Conservation (phyloP, 2,797 vertebrate species). For the Poeciliopsis paucimaculata region DNA sequence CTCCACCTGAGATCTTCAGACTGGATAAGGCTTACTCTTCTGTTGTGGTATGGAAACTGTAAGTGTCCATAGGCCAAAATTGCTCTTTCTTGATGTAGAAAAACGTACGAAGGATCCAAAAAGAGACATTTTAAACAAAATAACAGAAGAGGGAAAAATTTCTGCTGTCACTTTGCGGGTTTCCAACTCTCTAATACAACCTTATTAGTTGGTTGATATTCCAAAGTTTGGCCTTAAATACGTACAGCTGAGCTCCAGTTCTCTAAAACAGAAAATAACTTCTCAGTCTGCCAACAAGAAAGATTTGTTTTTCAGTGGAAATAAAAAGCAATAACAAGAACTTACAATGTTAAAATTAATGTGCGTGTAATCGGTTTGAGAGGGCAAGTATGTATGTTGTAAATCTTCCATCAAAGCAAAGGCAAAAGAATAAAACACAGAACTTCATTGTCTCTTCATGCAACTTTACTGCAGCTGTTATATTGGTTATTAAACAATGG, state of each 20-base stretch:
- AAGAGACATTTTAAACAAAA: no score
- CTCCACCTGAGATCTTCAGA: no score
- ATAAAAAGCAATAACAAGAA: not conserved
- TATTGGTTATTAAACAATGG: slow-evolving; percentile 9
- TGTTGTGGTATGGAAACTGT: not conserved
- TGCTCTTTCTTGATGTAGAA: no score
- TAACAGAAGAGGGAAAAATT: no score
- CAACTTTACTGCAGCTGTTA: not conserved
- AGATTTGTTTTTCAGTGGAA: not conserved
- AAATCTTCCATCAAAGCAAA: not conserved
- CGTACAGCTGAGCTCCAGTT: not conserved
- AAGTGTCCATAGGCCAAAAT: not conserved
- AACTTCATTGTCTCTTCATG: not conserved
- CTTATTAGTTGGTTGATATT: not conserved
- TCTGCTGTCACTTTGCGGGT: not conserved
- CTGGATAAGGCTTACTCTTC: no score
- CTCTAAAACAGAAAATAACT: not conserved
- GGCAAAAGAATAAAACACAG: not conserved
- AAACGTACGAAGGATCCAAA: no score
- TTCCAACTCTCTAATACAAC: not conserved
- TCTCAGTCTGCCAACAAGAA: not conserved
- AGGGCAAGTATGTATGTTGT: not conserved
- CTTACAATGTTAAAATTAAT: not conserved
- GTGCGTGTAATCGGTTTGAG: not conserved
- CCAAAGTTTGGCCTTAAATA: not conserved